These are phyloP conservation scores for Lasioglossum vierecki DNA, from an alignment of 2,888 invertebrate species.

Conservation along the genomic window DNA sequence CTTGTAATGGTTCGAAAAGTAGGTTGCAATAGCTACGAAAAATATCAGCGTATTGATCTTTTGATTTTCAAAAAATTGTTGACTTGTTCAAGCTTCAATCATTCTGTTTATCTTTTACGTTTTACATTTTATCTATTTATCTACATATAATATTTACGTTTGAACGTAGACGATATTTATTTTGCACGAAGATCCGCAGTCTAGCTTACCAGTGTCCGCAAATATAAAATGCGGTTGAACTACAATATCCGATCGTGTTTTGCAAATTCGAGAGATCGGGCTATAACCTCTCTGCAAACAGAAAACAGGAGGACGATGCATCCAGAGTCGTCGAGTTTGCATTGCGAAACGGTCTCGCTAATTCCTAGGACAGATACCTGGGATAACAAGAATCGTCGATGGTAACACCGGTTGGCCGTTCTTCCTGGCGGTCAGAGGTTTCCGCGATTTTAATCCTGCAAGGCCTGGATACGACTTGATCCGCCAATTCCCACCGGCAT, in stretches of 20 bases:
- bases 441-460: constrained; percentile 59
- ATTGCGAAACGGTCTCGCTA: constrained; percentile 49
- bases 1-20: no score
- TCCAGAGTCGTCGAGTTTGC: constrained; percentile 44
- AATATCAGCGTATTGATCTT: no score
- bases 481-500: constrained; percentile 55
- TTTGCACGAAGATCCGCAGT: background rate
- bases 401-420: constrained; percentile 44
- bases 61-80: no score
- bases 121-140: no score
- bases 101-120: background rate
- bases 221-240: background rate
- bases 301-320: constrained; percentile 46
- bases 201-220: background rate
- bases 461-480: constrained; percentile 59
- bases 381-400: constrained; percentile 57
- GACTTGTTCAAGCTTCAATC: no score
- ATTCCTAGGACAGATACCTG: constrained; percentile 57
- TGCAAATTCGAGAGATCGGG: background rate
- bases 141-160: no score
- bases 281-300: constrained; percentile 22
- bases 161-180: background rate
- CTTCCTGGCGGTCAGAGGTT: constrained; percentile 45
- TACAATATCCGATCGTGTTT: background rate
- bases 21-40: no score